phyloP scores from a whole-genome alignment of 2,113 vertebrate species.

The Chaetops frenatus region DNA sequence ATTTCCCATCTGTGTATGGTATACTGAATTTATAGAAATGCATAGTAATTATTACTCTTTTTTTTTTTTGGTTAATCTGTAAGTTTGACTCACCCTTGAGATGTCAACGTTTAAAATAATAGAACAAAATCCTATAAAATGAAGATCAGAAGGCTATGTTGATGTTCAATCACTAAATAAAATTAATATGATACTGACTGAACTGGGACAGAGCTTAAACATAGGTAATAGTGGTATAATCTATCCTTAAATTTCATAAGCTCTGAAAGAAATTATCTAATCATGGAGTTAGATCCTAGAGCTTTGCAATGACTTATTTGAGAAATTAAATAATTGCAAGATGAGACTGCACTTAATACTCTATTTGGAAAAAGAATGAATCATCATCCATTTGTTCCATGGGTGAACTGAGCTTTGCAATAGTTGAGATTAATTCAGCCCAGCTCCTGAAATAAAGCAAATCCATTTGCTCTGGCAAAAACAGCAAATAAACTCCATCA shows the following conservation, averaged over 20 bases:
- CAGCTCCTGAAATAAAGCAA: neutral
- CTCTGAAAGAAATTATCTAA: neutral
- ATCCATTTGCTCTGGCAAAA: slow-evolving; percentile 2
- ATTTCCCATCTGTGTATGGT: neutral
- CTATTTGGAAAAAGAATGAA: neutral
- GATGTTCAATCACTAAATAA: neutral
- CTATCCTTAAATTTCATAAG: neutral
- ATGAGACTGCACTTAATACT: neutral
- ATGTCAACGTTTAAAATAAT: neutral
- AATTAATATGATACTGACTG: neutral
- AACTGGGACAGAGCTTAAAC: neutral
- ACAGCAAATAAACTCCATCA: neutral
- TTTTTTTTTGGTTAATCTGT: neutral
- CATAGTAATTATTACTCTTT: neutral
- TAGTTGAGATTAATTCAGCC: neutral
- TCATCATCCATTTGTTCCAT: slow-evolving; percentile 5
- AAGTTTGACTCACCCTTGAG: neutral
- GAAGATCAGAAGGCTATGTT: neutral
- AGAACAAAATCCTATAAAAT: neutral
- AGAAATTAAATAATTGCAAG: slow-evolving; percentile 4
- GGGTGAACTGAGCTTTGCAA: neutral
- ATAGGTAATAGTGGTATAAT: neutral
- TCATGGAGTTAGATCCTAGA: neutral
- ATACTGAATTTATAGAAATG: neutral
- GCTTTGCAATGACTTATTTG: neutral